Evolutionary conservation across 1,140 invertebrate genomes (phyloP), one percentile per base, ranked within the genome.

Genomic region (Scaptomyza graminum): DNA sequence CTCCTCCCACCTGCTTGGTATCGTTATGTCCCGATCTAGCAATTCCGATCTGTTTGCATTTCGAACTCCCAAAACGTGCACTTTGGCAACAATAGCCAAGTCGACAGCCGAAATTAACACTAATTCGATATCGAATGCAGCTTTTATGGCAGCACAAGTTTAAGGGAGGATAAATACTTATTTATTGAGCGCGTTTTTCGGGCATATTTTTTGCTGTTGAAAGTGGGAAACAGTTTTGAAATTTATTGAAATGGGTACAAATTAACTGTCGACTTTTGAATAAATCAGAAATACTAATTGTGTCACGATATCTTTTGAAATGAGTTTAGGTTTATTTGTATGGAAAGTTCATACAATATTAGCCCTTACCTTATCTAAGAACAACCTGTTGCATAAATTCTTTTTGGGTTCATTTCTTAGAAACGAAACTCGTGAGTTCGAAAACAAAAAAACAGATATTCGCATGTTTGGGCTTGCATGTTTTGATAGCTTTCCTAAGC

Each of bases 61-160:
- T 59, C 64, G 51, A 84, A 79, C 74, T 34, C 7, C 31, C 80
- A 79, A 76, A 79, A 82, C 75, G 80, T 82, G 79, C 75, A 78
- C 64, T 77, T 82, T 75, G 49, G 55, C 65, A 73, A 68, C 70
- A 73, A 73, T 73, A 41, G 37, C 37, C 37, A 67, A 60, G 63
- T 61, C 74, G 66, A 72, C 72, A 74, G 66, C 76, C 60, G 69
- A 79, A 84, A 84, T 84, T 84, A 84, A 76, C 80, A 84, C 80
- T 84, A 84, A 84, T 84, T 66, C 80, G 72, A 62, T 54, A 44
- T 43, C 61, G 11, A 74, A 59, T 64, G 7, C 12, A 7, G 22
- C 25, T 31, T 31, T 15, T 8, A 3, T 34, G 31, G 16, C 22
- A 9, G 52, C 22, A 31, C 43, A 13, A 50, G 50, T 52, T 51